Evolutionary conservation across 2,888 invertebrate genomes (phyloP).

Genomic region (Andrena hattorfiana): DNA sequence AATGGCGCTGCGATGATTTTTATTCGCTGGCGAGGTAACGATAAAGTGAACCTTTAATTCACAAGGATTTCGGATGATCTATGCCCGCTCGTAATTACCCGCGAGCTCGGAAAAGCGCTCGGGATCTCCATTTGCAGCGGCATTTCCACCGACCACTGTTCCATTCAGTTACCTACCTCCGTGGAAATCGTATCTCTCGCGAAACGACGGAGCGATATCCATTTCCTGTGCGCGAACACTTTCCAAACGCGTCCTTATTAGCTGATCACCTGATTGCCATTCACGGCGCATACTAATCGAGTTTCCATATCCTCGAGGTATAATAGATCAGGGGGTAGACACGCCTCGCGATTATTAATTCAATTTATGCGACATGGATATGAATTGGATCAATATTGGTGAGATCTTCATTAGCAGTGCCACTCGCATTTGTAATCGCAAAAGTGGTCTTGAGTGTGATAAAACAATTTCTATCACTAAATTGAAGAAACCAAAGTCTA

Average conservation of each 20-base stretch:
- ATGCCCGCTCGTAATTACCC: background rate
- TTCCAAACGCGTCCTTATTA: too few relatives aligned
- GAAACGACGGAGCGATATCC: too few relatives aligned
- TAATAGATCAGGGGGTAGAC: constrained; percentile 37
- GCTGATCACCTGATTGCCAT: constrained; percentile 36
- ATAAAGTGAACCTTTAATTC: constrained; percentile 2
- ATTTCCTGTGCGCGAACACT: too few relatives aligned
- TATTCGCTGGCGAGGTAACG: background rate
- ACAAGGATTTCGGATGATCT: background rate
- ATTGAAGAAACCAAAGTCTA: too few relatives aligned
- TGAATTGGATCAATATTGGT: constrained; percentile 27
- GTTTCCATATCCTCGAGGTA: constrained; percentile 42
- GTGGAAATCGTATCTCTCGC: too few relatives aligned
- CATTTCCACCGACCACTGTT: too few relatives aligned
- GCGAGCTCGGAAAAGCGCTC: too few relatives aligned
- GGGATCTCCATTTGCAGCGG: too few relatives aligned
- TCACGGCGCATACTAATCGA: constrained; percentile 38
- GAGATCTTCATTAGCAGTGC: background rate
- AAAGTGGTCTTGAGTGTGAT: background rate
- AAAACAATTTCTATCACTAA: too few relatives aligned
- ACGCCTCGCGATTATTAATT: constrained; percentile 47
- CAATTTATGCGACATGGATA: constrained; percentile 32
- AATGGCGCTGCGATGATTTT: constrained; percentile 1
- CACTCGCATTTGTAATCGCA: background rate
- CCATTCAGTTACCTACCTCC: too few relatives aligned